phyloP scores from a whole-genome alignment of 2,113 vertebrate species.

The Microtus oregoni region DNA sequence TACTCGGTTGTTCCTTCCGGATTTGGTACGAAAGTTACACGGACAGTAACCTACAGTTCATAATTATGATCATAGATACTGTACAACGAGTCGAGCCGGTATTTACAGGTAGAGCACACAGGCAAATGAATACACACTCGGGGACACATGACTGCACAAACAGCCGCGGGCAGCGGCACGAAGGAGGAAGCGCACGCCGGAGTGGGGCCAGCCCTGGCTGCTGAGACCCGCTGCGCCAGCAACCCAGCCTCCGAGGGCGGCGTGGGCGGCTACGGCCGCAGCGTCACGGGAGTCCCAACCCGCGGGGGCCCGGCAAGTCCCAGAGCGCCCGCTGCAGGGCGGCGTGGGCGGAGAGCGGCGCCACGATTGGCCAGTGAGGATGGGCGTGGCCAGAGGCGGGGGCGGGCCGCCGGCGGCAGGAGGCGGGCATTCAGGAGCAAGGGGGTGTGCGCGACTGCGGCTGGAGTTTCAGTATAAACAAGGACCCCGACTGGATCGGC shows the following conservation, averaged over 20 bases:
- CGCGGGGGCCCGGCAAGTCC: accelerated
- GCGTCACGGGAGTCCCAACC: not conserved
- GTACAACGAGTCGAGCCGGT: constrained; percentile 69
- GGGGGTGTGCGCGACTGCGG: constrained; percentile 34
- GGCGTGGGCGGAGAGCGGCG: not conserved
- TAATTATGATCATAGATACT: constrained; percentile 54
- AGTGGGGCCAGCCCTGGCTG: not conserved
- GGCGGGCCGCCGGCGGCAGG: not conserved
- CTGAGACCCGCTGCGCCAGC: not conserved
- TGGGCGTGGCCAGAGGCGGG: not conserved
- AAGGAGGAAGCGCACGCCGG: not conserved
- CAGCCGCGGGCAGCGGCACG: constrained; percentile 33
- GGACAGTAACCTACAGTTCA: constrained; percentile 45
- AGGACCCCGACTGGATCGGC: constrained; percentile 35
- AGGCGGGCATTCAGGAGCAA: not conserved
- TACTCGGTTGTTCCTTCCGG: not conserved
- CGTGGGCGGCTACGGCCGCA: not conserved
- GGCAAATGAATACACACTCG: constrained; percentile 21
- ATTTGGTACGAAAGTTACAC: constrained; percentile 32
- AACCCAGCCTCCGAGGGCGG: not conserved
- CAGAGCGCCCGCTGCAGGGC: not conserved
- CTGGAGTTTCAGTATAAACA: constrained; percentile 75
- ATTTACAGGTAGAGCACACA: constrained; percentile 44
- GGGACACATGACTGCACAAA: constrained; percentile 17
- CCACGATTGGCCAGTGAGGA: not conserved